Evolutionary conservation across 2,113 vertebrate genomes (phyloP), one percentile per base, ranked within the genome.

Genomic region (Dermatemys mawii): DNA sequence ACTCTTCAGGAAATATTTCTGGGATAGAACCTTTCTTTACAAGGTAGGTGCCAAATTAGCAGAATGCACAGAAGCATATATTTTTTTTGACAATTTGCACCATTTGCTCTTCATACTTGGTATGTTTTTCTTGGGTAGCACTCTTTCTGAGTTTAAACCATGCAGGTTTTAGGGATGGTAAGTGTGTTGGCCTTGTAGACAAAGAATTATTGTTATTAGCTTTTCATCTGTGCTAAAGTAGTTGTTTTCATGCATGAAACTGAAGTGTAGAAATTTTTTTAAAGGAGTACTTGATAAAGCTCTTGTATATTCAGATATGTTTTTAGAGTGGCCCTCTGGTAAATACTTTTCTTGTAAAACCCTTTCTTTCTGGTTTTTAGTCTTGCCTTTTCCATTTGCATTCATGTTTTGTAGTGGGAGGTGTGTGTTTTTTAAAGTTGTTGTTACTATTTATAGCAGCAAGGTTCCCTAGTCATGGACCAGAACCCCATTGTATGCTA

Each of bases 1-100:
- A 60, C 92, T 98, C 85, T 98, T 99, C 92, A 98, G 98, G 95
- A 98, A 98, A 96, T 98, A 98, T 91, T 98, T 98, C 76, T 97
- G 95, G 97, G 98, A 99, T 86, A 95, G 90, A 83, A 55, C 95
- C 89, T 94, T 98, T 91, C 97, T 98, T 89, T 92, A 97, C 84
- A 96, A 97, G 98, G 99, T 99, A 95, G 85, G 97, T 97, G 76
- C n/a, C 73, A 54, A 1, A 16, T 60, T 79, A 17, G 32, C 49
- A 41, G 48, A 44, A 35, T 48, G 12, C 3, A 22, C 35, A 55
- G 14, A 46, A 27, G 21, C 11, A 38, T 4, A 29, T 57, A n/a
- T 50, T 92, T 38, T 81, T 57, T 83, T 57, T 16, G 16, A 3
- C 79, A 13, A 17, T 50, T 80, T 89, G 6, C 48, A 54, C 21